phyloP scores from a whole-genome alignment of 1,140 invertebrate species.

The Heliothis virescens region DNA sequence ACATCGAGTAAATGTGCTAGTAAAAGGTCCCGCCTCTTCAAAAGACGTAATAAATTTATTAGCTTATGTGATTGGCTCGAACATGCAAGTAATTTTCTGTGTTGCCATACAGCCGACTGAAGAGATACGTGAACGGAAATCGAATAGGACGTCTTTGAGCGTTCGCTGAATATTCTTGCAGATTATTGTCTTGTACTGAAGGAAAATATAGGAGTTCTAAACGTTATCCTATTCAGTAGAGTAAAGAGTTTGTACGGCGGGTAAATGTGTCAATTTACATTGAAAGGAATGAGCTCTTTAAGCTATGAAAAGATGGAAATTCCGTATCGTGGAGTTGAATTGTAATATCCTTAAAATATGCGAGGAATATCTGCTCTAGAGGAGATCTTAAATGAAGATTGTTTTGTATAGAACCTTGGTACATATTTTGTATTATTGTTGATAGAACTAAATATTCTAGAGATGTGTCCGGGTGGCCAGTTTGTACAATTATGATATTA shows the following conservation, averaged over 20 bases:
- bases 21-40: slow-evolving; percentile 28
- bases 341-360: slow-evolving; percentile 12
- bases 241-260: not conserved
- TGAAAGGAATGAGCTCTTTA: slow-evolving; percentile 33
- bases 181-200: slow-evolving; percentile 11
- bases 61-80: slow-evolving; percentile 32
- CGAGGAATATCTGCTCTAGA: not conserved
- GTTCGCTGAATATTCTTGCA: slow-evolving; percentile 10
- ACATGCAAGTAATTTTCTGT: slow-evolving; percentile 38
- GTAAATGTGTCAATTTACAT: slow-evolving; percentile 32
- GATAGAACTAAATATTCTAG: not conserved
- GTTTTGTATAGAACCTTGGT: slow-evolving; percentile 2
- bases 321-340: not conserved
- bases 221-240: slow-evolving; percentile 27
- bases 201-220: slow-evolving; percentile 21
- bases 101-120: slow-evolving; percentile 26
- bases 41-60: slow-evolving; percentile 44
- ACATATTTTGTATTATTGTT: not conserved
- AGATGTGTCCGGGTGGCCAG: not conserved
- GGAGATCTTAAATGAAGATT: not conserved
- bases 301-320: slow-evolving; percentile 14
- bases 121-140: slow-evolving; percentile 39
- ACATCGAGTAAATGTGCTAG: slow-evolving; percentile 15
- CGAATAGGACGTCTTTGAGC: slow-evolving; percentile 16
- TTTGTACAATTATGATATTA: no score